phyloP scores from a whole-genome alignment of 2,113 vertebrate genomes.

The Sigmodon hispidus region DNA sequence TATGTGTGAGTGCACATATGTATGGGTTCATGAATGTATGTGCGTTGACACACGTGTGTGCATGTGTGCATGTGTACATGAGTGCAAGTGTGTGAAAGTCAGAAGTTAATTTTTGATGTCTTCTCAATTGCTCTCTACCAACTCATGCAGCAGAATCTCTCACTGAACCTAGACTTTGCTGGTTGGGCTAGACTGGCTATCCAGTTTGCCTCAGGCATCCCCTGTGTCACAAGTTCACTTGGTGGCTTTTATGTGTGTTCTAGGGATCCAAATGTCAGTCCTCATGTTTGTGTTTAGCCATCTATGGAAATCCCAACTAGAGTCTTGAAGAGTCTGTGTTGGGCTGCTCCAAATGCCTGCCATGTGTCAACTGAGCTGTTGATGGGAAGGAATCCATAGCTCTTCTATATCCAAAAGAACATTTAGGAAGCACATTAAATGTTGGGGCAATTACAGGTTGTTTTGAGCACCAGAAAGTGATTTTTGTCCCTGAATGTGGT shows the following conservation, averaged over 20 bases:
- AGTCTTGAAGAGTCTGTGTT: neutral
- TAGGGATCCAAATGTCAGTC: neutral
- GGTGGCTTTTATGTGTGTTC: neutral
- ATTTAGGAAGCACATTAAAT: neutral
- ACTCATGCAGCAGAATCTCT: no score
- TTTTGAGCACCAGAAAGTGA: neutral
- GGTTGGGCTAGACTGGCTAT: neutral
- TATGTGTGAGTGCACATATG: neutral
- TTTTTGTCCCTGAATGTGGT: neutral
- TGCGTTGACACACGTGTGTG: neutral
- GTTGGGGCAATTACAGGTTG: neutral
- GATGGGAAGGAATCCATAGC: neutral
- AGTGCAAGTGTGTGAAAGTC: neutral
- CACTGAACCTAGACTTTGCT: neutral
- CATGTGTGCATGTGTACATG: neutral
- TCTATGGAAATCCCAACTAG: neutral
- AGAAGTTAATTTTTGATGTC: neutral
- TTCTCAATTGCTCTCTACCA: neutral
- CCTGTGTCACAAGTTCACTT: neutral
- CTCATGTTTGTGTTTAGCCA: neutral
- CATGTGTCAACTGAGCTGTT: neutral
- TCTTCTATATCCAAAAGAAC: neutral
- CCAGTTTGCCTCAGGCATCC: neutral
- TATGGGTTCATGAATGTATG: neutral
- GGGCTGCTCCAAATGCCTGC: neutral